Evolutionary conservation across 2,797 vertebrate species (phyloP).

Genomic region (Enoplosus armatus): DNA sequence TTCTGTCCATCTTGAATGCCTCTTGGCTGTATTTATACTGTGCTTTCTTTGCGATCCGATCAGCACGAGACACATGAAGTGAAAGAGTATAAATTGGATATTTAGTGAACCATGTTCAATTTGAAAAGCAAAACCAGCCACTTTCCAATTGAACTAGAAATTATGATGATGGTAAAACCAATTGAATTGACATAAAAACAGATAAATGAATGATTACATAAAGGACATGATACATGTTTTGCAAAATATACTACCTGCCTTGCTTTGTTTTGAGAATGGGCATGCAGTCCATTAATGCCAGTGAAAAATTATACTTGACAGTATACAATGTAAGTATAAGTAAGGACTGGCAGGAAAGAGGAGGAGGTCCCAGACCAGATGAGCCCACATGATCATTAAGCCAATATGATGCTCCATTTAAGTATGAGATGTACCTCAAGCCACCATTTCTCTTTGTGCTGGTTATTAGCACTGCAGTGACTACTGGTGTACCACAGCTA

Average conservation of each 20-base stretch:
- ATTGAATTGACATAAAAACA: neutral
- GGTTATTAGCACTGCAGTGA: neutral
- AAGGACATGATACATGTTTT: no score
- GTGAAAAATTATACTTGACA: neutral
- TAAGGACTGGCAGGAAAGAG: neutral
- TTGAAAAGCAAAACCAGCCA: neutral
- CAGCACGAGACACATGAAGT: neutral
- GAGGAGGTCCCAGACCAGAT: neutral
- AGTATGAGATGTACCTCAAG: neutral
- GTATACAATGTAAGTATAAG: neutral
- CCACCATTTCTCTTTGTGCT: neutral
- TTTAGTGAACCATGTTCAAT: neutral
- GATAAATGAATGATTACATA: no score
- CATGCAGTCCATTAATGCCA: no score
- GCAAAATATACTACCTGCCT: no score
- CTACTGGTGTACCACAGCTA: neutral
- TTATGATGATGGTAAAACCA: neutral
- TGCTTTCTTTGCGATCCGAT: neutral
- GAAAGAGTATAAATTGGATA: neutral
- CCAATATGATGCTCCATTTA: neutral
- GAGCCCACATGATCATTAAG: neutral
- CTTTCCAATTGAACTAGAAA: neutral
- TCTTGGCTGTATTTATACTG: neutral
- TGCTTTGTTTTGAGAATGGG: no score
- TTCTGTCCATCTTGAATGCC: neutral